These are phyloP conservation scores for Anarhynchus alexandrinus DNA, from an alignment of 2,113 vertebrate species.

Conservation along the genomic window DNA sequence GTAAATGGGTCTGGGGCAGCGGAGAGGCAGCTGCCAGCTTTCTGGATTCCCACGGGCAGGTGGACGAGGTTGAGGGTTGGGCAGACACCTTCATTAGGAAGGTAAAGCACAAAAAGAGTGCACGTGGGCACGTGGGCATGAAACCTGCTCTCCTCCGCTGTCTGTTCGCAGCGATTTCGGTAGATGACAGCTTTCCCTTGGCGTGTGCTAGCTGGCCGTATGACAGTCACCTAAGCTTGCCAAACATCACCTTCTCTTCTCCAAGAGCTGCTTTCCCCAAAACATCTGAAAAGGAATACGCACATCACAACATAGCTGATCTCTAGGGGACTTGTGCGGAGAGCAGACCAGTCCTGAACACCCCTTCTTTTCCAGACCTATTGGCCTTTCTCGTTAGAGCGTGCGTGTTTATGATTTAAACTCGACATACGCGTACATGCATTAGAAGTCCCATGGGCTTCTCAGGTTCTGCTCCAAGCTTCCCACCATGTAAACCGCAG, in stretches of 20 bases:
- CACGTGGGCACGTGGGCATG: rapidly evolving
- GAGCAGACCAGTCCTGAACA: neutral
- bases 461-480: slow-evolving; percentile 16
- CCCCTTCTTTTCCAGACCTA: neutral
- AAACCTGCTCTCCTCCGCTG: neutral
- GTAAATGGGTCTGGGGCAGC: neutral
- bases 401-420: neutral
- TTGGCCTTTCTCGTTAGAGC: neutral
- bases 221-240: neutral
- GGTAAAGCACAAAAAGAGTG: neutral
- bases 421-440: neutral
- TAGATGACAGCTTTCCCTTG: neutral
- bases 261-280: neutral
- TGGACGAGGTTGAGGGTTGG: neutral
- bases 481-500: neutral
- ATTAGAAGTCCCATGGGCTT: neutral
- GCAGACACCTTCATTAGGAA: neutral
- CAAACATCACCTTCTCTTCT: neutral
- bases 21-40: neutral
- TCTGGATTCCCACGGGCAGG: neutral
- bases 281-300: neutral
- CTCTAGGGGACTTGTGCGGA: neutral
- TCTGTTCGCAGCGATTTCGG: neutral
- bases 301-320: neutral
- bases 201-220: neutral